Percentiles rank a stretch among this genome's conserved stretches.
phyloP scores from a whole-genome alignment of 2,113 vertebrate genomes.

The Pelodiscus sinensis region DNA sequence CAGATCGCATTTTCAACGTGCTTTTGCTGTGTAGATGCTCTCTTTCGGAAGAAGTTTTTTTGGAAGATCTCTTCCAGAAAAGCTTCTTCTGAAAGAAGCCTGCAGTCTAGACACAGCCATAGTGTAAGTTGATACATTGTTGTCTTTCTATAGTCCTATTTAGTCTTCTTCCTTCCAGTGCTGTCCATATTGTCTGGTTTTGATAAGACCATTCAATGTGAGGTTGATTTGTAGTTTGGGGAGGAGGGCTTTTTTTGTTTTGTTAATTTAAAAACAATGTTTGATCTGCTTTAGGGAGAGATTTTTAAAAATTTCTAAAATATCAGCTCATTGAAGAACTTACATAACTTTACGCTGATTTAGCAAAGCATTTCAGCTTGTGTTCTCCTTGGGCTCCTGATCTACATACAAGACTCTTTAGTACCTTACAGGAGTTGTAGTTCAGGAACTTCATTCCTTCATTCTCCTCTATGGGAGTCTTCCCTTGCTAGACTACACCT shows the following conservation, averaged over 20 bases:
- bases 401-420: not conserved
- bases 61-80: too few relatives aligned
- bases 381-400: not conserved
- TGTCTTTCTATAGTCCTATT: not conserved
- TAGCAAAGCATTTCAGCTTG: fast-evolving
- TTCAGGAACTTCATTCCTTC: not conserved
- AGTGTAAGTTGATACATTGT: not conserved
- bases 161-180: not conserved
- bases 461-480: not conserved
- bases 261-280: fast-evolving
- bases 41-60: too few relatives aligned
- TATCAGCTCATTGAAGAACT: not conserved
- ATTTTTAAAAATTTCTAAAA: not conserved
- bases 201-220: not conserved
- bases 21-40: too few relatives aligned
- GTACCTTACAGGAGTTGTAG: not conserved
- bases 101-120: not conserved
- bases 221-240: not conserved
- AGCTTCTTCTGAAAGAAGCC: too few relatives aligned
- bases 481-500: not conserved
- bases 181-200: fast-evolving
- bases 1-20: too few relatives aligned
- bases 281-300: not conserved
- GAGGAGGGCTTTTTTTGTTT: not conserved
- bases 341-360: not conserved